Evolutionary conservation across 1,140 invertebrate genomes (phyloP).

Genomic region (Drosophila sturtevanti): DNA sequence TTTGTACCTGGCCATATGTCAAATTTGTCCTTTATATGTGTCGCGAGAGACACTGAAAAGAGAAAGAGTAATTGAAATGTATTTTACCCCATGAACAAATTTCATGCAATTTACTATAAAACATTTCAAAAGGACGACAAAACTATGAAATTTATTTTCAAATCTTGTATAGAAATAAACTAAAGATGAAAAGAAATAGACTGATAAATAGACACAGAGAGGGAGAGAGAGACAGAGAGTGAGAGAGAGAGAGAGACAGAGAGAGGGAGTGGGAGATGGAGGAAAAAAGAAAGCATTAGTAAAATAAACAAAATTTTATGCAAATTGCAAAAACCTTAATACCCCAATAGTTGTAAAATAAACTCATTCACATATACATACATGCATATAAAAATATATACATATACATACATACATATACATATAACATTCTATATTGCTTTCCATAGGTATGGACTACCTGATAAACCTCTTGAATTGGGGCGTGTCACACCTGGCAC

Average conservation of each 20-base stretch:
- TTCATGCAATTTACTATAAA: constrained; percentile 52
- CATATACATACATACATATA: neutral
- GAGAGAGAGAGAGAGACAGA: constrained; percentile 2
- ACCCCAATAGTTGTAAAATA: constrained; percentile 62
- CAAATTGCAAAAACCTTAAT: constrained; percentile 67
- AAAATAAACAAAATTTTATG: constrained; percentile 75
- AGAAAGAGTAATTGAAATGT: constrained; percentile 67
- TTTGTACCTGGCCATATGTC: constrained; percentile 66
- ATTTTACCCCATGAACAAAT: constrained; percentile 62
- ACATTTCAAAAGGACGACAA: constrained; percentile 22
- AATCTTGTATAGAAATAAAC: neutral
- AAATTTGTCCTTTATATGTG: constrained; percentile 61
- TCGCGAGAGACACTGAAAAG: constrained; percentile 13
- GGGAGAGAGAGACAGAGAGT: neutral
- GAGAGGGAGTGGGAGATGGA: neutral
- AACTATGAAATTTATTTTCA: neutral
- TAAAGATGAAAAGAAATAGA: neutral
- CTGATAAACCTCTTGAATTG: constrained; percentile 88
- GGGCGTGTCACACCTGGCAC: constrained; percentile 92
- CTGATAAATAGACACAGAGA: neutral
- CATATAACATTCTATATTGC: constrained; percentile 47
- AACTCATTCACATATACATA: constrained; percentile 23
- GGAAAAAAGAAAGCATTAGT: constrained; percentile 54
- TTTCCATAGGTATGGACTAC: constrained; percentile 86
- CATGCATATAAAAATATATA: neutral